These are phyloP conservation scores for Sterna hirundo DNA, from an alignment of 2,113 vertebrate genomes.

Conservation along the genomic window DNA sequence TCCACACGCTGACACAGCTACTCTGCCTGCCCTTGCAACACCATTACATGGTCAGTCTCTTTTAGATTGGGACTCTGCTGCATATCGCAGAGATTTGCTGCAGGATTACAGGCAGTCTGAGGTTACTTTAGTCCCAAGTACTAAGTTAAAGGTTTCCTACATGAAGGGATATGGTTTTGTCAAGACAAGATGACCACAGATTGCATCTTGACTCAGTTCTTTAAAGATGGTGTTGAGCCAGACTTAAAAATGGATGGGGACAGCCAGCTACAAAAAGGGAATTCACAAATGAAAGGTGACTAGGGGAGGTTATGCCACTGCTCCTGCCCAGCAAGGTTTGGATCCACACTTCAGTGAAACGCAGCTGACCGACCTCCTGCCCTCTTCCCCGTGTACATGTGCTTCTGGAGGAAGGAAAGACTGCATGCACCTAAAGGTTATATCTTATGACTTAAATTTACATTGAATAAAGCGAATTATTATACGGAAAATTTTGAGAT, in stretches of 20 bases:
- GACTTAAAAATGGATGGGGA: neutral
- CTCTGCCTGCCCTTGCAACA: neutral
- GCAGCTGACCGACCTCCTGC: neutral
- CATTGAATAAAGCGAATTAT: neutral
- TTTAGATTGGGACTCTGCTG: neutral
- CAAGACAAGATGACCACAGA: neutral
- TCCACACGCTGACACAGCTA: neutral
- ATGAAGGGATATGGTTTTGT: neutral
- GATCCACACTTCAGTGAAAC: neutral
- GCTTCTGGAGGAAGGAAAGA: neutral
- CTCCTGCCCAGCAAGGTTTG: neutral
- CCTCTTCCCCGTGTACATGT: neutral
- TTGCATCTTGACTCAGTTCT: neutral
- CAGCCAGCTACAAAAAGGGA: neutral
- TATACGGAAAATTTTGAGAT: neutral
- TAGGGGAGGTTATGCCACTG: neutral
- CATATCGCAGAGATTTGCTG: neutral
- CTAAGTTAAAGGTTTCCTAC: neutral
- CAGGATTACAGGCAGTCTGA: neutral
- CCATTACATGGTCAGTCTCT: neutral
- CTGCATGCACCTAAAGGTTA: neutral
- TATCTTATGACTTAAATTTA: neutral
- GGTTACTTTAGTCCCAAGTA: neutral
- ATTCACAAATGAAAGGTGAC: neutral
- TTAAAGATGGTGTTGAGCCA: neutral